Evolutionary conservation across 2,888 invertebrate genomes (phyloP), one percentile per base, ranked within the genome.

Genomic region (Augochlorella aurata): DNA sequence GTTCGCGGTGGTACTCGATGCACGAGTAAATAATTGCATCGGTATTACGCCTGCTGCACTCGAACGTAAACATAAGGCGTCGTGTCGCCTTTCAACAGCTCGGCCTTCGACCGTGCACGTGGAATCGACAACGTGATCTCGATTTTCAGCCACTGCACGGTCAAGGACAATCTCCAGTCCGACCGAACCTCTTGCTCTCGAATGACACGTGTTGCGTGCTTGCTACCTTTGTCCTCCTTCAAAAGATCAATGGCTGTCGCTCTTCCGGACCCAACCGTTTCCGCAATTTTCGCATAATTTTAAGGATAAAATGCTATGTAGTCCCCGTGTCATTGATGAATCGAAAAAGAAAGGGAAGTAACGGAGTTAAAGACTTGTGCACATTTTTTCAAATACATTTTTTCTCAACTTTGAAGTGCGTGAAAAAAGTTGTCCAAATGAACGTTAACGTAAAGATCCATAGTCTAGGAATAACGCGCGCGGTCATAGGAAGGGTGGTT

Each of bases 11-110:
- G 54, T 69, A 75, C 49, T 82, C 82, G 80, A 77, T 82, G 72
- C 75, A 24, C 74, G 29, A 54, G 78, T 29, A 29, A 2, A 29
- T 87, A 87, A 87, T 87, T 87, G 73, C 77, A 52, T 79, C 71
- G 75, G 71, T 79, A 77, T 82, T 82, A 72, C 74, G 69, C 44
- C 69, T 71, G 68, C 52, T 78, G 78, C 74, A 75, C 77, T 79
- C 77, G 74, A 82, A 38, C 80, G 24, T 58, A 58, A 58, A 58
- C 70, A 29, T 49, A 54, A 66, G 47, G 61, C 73, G 50, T 44
- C 50, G 44, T 49, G n/a, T 54, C 50, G 44, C 68, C 74, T 77
- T 83, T 77, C 71, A 63, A 24, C 5, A 10, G 21, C 21, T 29
- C 7, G 21, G 54, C 58, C 21, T 58, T 24, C 54, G 79, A 79